Percentiles rank a stretch among this genome's conserved stretches.
Conservation (phyloP, 2,797 vertebrate genomes). For the Acipenser ruthenus region DNA sequence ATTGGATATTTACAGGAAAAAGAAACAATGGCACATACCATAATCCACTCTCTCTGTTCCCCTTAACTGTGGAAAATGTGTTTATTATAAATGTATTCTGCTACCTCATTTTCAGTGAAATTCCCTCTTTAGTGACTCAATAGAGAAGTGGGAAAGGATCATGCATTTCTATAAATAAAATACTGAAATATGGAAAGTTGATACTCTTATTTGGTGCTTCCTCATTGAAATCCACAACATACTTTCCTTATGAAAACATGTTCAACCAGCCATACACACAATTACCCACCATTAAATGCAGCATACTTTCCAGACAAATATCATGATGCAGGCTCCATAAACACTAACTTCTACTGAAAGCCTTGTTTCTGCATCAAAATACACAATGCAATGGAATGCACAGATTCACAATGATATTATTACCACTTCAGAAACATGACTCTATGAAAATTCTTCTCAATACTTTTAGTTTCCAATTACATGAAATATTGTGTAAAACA, state of each 20-base stretch:
- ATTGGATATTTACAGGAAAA: not conserved
- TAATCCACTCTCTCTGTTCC: conserved; percentile 9
- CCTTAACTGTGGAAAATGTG: conserved; percentile 22
- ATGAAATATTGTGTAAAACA: too few relatives aligned
- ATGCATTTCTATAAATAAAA: conserved; percentile 45
- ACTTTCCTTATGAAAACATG: conserved; percentile 2
- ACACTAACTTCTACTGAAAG: not conserved
- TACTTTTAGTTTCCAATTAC: too few relatives aligned
- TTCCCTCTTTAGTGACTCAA: conserved; percentile 27
- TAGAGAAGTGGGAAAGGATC: conserved; percentile 48
- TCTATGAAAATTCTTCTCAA: too few relatives aligned
- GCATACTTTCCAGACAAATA: conserved; percentile 22
- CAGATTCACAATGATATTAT: too few relatives aligned
- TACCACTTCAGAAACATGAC: too few relatives aligned
- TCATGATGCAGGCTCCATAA: conserved; percentile 17
- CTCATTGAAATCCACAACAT: conserved; percentile 39
- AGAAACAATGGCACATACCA: conserved; percentile 14
- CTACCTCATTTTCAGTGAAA: conserved; percentile 32
- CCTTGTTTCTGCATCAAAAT: too few relatives aligned
- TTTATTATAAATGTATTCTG: not conserved
- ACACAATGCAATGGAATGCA: too few relatives aligned
- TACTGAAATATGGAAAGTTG: conserved; percentile 41
- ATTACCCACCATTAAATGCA: conserved; percentile 12
- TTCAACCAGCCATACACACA: conserved; percentile 7
- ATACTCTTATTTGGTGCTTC: conserved; percentile 40